Conservation (phyloP, 2,888 invertebrate species). For the Folsomia candida region DNA sequence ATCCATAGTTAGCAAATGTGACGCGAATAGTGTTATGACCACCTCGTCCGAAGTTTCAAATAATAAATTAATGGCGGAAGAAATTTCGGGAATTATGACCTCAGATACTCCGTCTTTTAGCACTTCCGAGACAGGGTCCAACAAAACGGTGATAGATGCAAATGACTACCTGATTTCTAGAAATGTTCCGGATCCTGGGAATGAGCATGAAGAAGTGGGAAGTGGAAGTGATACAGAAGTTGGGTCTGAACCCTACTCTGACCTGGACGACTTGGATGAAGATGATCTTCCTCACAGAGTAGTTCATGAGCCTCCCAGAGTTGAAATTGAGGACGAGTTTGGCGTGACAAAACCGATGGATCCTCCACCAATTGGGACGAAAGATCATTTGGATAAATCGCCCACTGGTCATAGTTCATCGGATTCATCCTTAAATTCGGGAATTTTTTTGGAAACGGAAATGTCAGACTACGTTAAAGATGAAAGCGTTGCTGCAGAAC, state of each 20-base stretch:
- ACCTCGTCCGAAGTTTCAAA: background rate
- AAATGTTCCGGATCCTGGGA: conserved; percentile 54
- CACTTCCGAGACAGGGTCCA: conserved; percentile 40
- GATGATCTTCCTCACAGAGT: conserved; percentile 39
- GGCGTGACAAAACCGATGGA: conserved; percentile 58
- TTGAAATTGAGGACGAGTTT: conserved; percentile 71
- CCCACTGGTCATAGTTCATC: conserved; percentile 55
- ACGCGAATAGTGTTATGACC: background rate
- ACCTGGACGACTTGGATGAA: conserved; percentile 37
- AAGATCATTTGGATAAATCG: background rate
- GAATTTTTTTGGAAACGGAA: conserved; percentile 76
- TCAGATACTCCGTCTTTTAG: conserved; percentile 19
- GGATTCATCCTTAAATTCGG: conserved; percentile 58
- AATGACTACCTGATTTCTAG: conserved; percentile 16
- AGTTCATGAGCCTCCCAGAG: conserved; percentile 60
- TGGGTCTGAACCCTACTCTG: conserved; percentile 29
- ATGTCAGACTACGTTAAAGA: conserved; percentile 87
- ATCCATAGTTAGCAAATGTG: too few relatives aligned
- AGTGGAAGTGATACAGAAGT: conserved; percentile 34
- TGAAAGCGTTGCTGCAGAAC: conserved; percentile 56
- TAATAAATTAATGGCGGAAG: background rate
- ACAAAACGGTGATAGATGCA: conserved; percentile 36
- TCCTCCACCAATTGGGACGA: conserved; percentile 64
- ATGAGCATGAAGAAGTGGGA: conserved; percentile 51
- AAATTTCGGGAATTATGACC: background rate